A percentile compares a stretch with the other conserved stretches of the same genome.
Conservation (phyloP, 2,797 vertebrate genomes). For the Paguma larvata region DNA sequence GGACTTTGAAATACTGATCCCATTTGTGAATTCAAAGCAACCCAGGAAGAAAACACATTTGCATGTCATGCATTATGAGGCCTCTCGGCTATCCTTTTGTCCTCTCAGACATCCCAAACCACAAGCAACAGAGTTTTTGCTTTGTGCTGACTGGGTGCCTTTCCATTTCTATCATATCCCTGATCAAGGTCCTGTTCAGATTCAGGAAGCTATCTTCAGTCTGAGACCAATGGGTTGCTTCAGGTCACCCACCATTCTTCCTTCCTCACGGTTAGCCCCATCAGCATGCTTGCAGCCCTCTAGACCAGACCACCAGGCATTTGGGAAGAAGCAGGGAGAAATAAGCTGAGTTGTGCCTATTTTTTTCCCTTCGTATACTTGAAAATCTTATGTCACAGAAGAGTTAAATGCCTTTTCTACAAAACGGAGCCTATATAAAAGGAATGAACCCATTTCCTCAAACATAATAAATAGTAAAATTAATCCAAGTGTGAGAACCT, state of each 20-base stretch:
- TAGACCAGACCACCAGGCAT: not conserved
- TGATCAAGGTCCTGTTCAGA: not conserved
- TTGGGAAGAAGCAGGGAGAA: not conserved
- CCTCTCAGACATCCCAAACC: not conserved
- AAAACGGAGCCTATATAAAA: conserved; percentile 55
- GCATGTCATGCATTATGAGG: conserved; percentile 11
- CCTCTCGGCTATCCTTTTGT: not conserved
- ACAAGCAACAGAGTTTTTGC: not conserved
- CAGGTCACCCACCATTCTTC: not conserved
- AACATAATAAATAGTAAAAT: conserved; percentile 68
- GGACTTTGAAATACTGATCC: conserved; percentile 32
- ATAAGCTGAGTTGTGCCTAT: not conserved
- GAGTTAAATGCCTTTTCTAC: conserved; percentile 52
- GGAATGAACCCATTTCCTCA: conserved; percentile 43
- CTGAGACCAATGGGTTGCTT: not conserved
- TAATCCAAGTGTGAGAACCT: conserved; percentile 54
- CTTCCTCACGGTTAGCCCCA: not conserved
- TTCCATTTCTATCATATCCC: not conserved
- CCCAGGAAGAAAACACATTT: conserved; percentile 27
- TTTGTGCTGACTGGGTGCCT: conserved; percentile 38
- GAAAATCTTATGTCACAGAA: conserved; percentile 26
- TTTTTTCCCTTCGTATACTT: conserved; percentile 39
- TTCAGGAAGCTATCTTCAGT: not conserved
- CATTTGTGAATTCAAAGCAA: conserved; percentile 58
- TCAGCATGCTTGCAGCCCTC: not conserved